Evolutionary conservation across 2,888 invertebrate genomes (phyloP).

Genomic region (Drosophila macrothrix): DNA sequence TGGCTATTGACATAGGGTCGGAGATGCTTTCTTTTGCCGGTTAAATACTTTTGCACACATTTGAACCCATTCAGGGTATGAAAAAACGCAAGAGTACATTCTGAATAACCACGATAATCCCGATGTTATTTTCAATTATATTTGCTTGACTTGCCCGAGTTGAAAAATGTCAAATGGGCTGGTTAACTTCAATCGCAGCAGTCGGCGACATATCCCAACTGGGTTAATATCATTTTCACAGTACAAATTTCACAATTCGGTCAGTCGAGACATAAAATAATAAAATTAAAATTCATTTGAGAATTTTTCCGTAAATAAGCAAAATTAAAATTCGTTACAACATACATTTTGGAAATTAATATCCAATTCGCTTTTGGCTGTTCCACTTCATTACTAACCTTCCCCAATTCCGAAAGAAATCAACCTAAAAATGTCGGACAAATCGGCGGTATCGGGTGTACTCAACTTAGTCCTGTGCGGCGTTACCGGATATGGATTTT

Average conservation of each 20-base stretch:
- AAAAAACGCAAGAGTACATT: too few species aligned
- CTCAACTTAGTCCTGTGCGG: conserved; percentile 69
- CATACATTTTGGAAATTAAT: background rate
- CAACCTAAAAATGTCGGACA: conserved; percentile 54
- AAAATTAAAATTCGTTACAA: conserved; percentile 11
- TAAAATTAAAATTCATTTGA: conserved; percentile 32
- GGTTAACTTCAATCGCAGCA: conserved; percentile 21
- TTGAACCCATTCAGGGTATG: too few species aligned
- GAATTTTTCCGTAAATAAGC: conserved; percentile 16
- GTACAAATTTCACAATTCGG: conserved; percentile 60
- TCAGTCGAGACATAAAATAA: conserved; percentile 50
- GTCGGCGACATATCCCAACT: background rate
- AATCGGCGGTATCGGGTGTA: conserved; percentile 26
- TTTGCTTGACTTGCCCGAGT: background rate
- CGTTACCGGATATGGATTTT: conserved; percentile 67
- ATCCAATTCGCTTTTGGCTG: background rate
- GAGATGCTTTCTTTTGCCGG: too few species aligned
- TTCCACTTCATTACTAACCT: background rate
- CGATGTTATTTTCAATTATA: background rate
- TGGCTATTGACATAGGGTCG: too few species aligned
- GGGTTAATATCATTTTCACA: conserved; percentile 36
- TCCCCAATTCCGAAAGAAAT: background rate
- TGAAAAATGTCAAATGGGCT: conserved; percentile 1
- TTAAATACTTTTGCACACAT: too few species aligned
- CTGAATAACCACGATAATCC: too few species aligned